Base-by-base conservation (phyloP, 1,140 invertebrate genomes). In the Drosophila carrolli region DNA sequence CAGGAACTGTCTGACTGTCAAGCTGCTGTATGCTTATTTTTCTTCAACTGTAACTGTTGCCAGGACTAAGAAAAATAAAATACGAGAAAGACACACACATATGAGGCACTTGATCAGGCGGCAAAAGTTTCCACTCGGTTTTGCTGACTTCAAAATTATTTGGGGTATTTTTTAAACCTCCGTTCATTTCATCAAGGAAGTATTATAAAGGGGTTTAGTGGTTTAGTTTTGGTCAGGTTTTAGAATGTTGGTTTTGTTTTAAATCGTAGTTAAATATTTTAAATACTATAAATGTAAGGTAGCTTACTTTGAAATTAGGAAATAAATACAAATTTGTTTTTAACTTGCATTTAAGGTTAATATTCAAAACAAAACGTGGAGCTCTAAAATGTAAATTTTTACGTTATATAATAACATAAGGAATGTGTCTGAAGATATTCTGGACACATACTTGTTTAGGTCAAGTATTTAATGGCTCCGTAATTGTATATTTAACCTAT, bases 1-100 rank as follows among this genome's bases (percentile, higher is more conserved):
- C 63, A 62, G 55, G 57, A 57, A 75, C 77, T 75, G 77, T 48
- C 57, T 41, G 70, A 80, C 80, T 80, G 82, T 77, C 78, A 70
- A 81, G 67, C 67, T 48, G 41, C 59, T 81, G 78, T 81, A 86
- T 85, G 81, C 78, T 78, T 85, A 85, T 86, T 78, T 85, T 82
- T 75, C 82, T 86, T 78, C 8, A 66, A 81, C 65, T 83, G 71
- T 80, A 63, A 76, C 66, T 70, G 66, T 38, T 58, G 66, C 51
- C 51, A 56, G 66, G 14, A 32, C 4, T 32, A 5, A 4, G 16
- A 32, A 46, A 74, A 56, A 32, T 35, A 40, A 62, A 13, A 4
- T 23, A 23, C 23, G 23, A 9, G 29, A 19, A 40, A 35, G 5
- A 38, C 11, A 16, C 35, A 32, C 32, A 65, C 23, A 51, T 10